phyloP scores from a whole-genome alignment of 2,888 invertebrate genomes.

The Dioctria linearis region DNA sequence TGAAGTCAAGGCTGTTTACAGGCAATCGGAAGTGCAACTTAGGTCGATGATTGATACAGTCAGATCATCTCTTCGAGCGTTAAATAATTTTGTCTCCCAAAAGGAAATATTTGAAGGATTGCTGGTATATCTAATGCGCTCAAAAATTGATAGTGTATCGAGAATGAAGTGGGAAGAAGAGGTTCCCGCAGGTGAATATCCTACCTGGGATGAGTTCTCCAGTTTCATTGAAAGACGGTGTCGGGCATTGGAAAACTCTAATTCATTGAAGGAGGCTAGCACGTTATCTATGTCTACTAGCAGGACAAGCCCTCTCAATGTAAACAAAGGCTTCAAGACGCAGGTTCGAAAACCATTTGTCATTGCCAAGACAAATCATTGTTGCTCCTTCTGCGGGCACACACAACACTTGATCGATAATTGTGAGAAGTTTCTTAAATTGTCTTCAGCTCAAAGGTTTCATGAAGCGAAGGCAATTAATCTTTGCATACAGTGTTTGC shows the following conservation, averaged over 20 bases:
- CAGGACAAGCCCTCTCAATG: not conserved
- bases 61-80: no score
- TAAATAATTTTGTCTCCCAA: no score
- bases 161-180: not conserved
- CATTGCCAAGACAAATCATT: not conserved
- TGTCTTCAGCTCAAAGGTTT: not conserved
- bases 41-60: not conserved
- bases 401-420: not conserved
- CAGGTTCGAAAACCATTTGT: not conserved
- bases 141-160: not conserved
- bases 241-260: not conserved
- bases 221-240: slow-evolving; percentile 5
- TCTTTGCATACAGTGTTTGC: not conserved
- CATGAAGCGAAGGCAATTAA: not conserved
- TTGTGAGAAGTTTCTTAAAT: not conserved
- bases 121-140: not conserved
- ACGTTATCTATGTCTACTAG: not conserved
- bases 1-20: not conserved
- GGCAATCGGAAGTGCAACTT: not conserved
- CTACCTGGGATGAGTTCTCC: slow-evolving; percentile 1
- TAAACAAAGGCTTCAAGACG: not conserved
- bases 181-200: not conserved
- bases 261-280: not conserved
- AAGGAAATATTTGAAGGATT: not conserved
- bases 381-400: not conserved